Base-by-base conservation (phyloP, 2,113 vertebrate genomes). In the Ancistrus triradiatus region DNA sequence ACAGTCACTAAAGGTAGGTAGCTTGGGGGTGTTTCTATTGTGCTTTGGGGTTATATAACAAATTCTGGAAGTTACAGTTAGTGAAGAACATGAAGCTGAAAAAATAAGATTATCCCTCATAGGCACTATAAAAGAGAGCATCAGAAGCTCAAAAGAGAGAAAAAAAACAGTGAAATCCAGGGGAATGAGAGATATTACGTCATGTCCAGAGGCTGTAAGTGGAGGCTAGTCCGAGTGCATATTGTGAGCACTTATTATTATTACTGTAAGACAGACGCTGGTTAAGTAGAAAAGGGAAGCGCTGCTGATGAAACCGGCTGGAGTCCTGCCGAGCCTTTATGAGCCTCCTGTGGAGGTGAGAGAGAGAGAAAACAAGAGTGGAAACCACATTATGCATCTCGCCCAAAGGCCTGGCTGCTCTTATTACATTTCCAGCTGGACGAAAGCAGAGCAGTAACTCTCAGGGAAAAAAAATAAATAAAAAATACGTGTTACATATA, bases 401-500 rank as follows among this genome's bases (percentile, higher is more conserved):
- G 65, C 48, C 65, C 65, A 63, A 50, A 66, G 63, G 63, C 28
- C 27, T 66, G 42, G 63, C 19, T 51, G 38, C 57, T 61, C 59
- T 68, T 63, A 59, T 73, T 68, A 68, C 27, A 72, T 72, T 66
- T 72, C 37, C 70, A 72, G 58, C 27, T 63, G 49, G 69, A 19
- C 56, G 24, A 53, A 68, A 52, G 8, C 18, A 62, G 35, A 61
- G 58, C 51, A 51, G 46, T n/a, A 59, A 63, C 49, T 33, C 37
- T 28, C 52, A 59, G 46, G 19, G 27, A 48, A n/a, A 63, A 13
- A 59, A n/a, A 31, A n/a, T n/a, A n/a, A n/a, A n/a, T n/a, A n/a
- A n/a, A n/a, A n/a, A n/a, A n/a, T n/a, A n/a, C n/a, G n/a, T n/a
- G n/a, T n/a, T n/a, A n/a, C n/a, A n/a, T n/a, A n/a, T n/a, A n/a